Base-by-base conservation (phyloP, 2,888 invertebrate species). In the Leucophenga montana region DNA sequence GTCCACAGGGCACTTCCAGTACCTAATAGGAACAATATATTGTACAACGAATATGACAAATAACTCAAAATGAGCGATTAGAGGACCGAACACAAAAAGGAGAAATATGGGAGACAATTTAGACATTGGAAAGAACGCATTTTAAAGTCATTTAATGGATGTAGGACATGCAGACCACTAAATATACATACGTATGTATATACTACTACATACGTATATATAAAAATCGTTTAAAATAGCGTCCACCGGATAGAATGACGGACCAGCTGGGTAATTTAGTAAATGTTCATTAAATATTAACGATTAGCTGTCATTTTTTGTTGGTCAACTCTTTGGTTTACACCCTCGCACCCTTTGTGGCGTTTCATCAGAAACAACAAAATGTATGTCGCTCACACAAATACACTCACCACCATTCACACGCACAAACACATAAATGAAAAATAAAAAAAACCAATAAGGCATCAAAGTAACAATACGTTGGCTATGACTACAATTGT, bases 231-330 rank as follows among this genome's bases (percentile, higher is more conserved):
- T 39, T 20, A 56, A 56, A 56, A 27, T 56, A 27, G 18, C n/a
- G 13, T 13, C 56, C 20, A 13, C 9, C 56, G 27, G 56, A 39
- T 11, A 20, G 56, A 56, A 56, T 13, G 27, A 27, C 56, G 27
- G 3, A 56, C 56, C 8, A 8, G 39, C 39, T 39, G 39, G 11
- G 48, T 46, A 64, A 64, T 64, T 64, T 48, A 76, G 78, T 76
- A 77, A 79, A 78, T 80, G 84, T 75, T 80, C 82, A 85, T 86
- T 81, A 86, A 86, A 85, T 85, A 86, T 86, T 86, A 83, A 87
- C 84, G 83, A 85, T 78, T 83, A 75, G 75, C 78, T 78, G 78
- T 75, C 76, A 75, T 71, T 39, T 33, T 61, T 61, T 44, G 62
- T 46, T 64, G 22, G 22, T 64, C 62, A 64, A 64, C 62, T 64